Percentiles rank a stretch among this genome's conserved stretches.
These are phyloP conservation scores for Caenorhabditis panamensis DNA, from an alignment of 2,888 invertebrate genomes.

Conservation along the genomic window DNA sequence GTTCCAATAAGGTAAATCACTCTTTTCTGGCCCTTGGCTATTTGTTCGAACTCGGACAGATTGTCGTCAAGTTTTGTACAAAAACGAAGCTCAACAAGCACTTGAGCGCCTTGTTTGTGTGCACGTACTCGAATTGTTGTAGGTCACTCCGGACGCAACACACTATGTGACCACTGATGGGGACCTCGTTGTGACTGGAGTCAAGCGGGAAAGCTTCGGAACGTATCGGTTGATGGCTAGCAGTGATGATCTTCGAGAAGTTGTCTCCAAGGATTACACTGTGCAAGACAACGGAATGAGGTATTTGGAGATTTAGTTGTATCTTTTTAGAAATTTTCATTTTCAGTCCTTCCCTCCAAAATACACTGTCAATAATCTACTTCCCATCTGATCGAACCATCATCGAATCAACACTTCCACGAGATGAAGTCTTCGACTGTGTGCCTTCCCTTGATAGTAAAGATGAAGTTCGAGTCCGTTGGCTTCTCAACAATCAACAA, in stretches of 20 bases:
- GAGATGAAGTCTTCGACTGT: slow-evolving; percentile 60
- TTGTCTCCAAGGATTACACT: slow-evolving; percentile 53
- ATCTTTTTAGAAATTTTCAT: neutral
- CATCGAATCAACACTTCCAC: slow-evolving; percentile 35
- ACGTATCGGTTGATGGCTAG: slow-evolving; percentile 57
- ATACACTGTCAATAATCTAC: slow-evolving; percentile 47
- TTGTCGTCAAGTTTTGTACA: slow-evolving; percentile 22
- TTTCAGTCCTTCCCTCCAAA: slow-evolving; percentile 51
- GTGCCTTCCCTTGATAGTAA: slow-evolving; percentile 42
- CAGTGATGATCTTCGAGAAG: slow-evolving; percentile 54
- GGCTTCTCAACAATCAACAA: slow-evolving; percentile 65
- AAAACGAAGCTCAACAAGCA: slow-evolving; percentile 35
- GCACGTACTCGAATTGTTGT: slow-evolving; percentile 50
- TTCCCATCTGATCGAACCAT: slow-evolving; percentile 49
- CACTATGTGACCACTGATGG: slow-evolving; percentile 73
- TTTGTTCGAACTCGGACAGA: slow-evolving; percentile 13
- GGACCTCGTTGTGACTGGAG: slow-evolving; percentile 72
- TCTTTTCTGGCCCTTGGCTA: neutral
- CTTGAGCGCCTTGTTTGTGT: slow-evolving; percentile 43
- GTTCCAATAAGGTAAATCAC: slow-evolving; percentile 32
- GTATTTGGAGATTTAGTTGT: neutral
- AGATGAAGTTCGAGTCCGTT: slow-evolving; percentile 59
- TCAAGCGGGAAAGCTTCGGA: slow-evolving; percentile 58
- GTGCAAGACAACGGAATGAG: slow-evolving; percentile 56
- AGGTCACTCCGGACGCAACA: slow-evolving; percentile 70